Evolutionary conservation across 2,113 vertebrate genomes (phyloP).

Genomic region (Onychorhynchus coronatus): DNA sequence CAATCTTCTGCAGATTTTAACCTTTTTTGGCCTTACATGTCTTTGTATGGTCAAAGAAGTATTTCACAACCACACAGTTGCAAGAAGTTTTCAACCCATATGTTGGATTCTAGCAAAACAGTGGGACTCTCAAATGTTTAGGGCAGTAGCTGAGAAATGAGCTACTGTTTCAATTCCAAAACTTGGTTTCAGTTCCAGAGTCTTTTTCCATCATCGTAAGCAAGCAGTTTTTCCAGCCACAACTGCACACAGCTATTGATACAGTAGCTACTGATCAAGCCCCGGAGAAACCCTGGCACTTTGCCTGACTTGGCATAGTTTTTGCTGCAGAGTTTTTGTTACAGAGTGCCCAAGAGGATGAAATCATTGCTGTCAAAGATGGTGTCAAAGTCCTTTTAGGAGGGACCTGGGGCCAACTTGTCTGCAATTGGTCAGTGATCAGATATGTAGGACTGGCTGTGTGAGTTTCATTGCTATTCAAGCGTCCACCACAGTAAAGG

Average conservation of each 20-base stretch:
- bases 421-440: background rate
- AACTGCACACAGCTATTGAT: background rate
- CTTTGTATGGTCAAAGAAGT: background rate
- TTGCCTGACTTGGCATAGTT: background rate
- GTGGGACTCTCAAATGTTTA: background rate
- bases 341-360: background rate
- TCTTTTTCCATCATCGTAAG: background rate
- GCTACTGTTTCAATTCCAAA: background rate
- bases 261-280: background rate
- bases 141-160: background rate
- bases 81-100: background rate
- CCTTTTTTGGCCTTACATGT: background rate
- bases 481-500: fast-evolving
- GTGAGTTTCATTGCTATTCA: fast-evolving
- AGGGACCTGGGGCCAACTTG: fast-evolving
- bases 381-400: background rate
- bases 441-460: background rate
- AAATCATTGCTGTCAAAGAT: background rate
- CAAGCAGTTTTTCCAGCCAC: background rate
- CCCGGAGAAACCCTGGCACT: background rate
- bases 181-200: background rate
- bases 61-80: background rate
- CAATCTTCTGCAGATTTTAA: background rate
- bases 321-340: background rate
- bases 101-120: background rate